Evolutionary conservation across 2,797 vertebrate species (phyloP).

Genomic region (Furcifer pardalis): DNA sequence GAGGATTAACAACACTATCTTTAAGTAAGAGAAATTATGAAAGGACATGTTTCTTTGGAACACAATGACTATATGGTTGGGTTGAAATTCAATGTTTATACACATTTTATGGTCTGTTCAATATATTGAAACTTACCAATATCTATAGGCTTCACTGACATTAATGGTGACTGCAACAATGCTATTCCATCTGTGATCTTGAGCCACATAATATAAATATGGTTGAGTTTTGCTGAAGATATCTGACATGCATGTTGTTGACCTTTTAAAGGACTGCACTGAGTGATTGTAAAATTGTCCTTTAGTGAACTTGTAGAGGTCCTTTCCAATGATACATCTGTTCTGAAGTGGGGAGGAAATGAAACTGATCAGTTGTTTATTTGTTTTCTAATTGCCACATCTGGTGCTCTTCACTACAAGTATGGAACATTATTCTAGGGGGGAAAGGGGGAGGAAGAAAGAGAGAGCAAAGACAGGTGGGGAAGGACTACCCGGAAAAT

Average conservation of each 20-base stretch:
- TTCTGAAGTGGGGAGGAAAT: conserved; percentile 64
- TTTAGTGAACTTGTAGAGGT: conserved; percentile 14
- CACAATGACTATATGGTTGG: background rate
- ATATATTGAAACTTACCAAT: conserved; percentile 77
- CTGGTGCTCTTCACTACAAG: background rate
- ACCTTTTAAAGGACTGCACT: conserved; percentile 46
- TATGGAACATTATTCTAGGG: background rate
- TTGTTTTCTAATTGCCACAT: background rate
- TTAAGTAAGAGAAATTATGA: background rate
- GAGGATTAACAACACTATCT: background rate
- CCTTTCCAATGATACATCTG: conserved; percentile 50
- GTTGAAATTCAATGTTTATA: background rate
- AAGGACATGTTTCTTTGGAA: background rate
- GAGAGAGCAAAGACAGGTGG: background rate
- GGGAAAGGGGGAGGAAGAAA: fast-evolving
- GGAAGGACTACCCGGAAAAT: background rate
- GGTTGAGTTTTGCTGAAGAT: conserved; percentile 53
- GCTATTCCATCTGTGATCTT: conserved; percentile 48
- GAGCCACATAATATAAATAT: conserved; percentile 75
- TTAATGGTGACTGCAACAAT: conserved; percentile 66
- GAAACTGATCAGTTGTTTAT: background rate
- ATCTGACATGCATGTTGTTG: conserved; percentile 75
- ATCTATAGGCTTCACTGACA: conserved; percentile 72
- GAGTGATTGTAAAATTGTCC: conserved; percentile 36
- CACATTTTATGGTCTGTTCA: background rate